These are phyloP conservation scores for Linnaemya tessellans DNA, from an alignment of 2,888 invertebrate species.

Conservation along the genomic window DNA sequence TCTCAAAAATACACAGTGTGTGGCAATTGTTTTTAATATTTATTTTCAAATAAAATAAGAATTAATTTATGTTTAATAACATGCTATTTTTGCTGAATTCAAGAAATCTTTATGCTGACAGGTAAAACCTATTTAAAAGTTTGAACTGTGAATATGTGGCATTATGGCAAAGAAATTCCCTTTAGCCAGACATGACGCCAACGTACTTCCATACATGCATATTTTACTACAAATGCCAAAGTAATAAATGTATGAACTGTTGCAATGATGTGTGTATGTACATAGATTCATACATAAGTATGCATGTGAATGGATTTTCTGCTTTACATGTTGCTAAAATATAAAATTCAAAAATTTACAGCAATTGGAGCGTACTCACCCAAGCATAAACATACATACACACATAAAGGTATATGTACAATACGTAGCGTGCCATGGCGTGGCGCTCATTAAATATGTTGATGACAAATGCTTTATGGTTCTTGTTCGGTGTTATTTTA, in stretches of 20 bases:
- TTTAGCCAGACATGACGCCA: conserved; percentile 33
- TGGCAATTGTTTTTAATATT: too few relatives aligned
- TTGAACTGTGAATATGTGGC: conserved; percentile 4
- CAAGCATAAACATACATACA: neutral
- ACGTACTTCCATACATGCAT: too few relatives aligned
- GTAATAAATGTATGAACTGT: conserved; percentile 10
- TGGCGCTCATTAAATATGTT: conserved; percentile 26
- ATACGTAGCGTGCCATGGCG: neutral
- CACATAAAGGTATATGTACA: neutral
- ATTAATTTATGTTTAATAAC: neutral
- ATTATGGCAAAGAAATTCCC: conserved; percentile 15
- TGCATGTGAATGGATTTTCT: neutral
- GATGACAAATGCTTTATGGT: conserved; percentile 22
- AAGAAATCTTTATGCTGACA: neutral
- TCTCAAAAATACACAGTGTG: too few relatives aligned
- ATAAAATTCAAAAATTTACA: conserved; percentile 9
- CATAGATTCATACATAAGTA: neutral
- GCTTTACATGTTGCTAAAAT: neutral
- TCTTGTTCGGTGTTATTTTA: neutral
- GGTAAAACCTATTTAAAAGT: neutral
- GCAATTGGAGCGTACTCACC: conserved; percentile 37
- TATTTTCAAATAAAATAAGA: too few relatives aligned
- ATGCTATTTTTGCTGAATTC: too few relatives aligned
- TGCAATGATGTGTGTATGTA: neutral
- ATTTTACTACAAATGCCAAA: neutral